Evolutionary conservation across 1,140 invertebrate genomes (phyloP).

Genomic region (Musca domestica): DNA sequence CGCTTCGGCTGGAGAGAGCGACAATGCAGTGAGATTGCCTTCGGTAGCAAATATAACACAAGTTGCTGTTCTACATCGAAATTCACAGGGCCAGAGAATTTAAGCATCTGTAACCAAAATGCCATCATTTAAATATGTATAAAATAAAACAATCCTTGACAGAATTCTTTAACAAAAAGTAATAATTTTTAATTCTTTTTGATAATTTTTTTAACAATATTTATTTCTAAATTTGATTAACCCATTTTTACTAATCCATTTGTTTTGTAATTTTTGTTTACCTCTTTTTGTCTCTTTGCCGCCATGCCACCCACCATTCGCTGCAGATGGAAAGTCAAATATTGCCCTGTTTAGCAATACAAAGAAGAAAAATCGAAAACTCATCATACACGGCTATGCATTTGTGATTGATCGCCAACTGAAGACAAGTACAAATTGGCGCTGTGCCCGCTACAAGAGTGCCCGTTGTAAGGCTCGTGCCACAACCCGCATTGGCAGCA

Average conservation of each 20-base stretch:
- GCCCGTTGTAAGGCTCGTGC: conserved; percentile 48
- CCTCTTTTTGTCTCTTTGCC: background rate
- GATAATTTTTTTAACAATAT: background rate
- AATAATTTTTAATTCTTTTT: background rate
- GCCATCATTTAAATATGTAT: too few relatives aligned
- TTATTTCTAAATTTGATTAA: background rate
- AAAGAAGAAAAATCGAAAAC: conserved; percentile 42
- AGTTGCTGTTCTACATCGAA: too few relatives aligned
- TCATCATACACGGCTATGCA: conserved; percentile 42
- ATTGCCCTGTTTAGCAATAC: conserved; percentile 42
- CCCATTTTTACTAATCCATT: background rate
- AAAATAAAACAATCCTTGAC: too few relatives aligned
- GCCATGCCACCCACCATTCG: background rate
- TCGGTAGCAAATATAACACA: too few relatives aligned
- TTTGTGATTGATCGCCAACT: conserved; percentile 49
- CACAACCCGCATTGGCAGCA: conserved; percentile 38
- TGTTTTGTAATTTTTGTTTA: background rate
- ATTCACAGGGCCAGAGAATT: too few relatives aligned
- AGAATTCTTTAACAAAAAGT: too few relatives aligned
- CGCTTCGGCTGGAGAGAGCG: too few relatives aligned
- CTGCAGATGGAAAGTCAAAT: conserved; percentile 1
- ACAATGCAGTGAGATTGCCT: too few relatives aligned
- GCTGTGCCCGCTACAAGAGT: conserved; percentile 46
- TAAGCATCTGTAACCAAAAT: too few relatives aligned
- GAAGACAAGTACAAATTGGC: conserved; percentile 50